These are phyloP conservation scores for Amphiprion percula DNA, from an alignment of 2,113 vertebrate genomes.

Conservation along the genomic window DNA sequence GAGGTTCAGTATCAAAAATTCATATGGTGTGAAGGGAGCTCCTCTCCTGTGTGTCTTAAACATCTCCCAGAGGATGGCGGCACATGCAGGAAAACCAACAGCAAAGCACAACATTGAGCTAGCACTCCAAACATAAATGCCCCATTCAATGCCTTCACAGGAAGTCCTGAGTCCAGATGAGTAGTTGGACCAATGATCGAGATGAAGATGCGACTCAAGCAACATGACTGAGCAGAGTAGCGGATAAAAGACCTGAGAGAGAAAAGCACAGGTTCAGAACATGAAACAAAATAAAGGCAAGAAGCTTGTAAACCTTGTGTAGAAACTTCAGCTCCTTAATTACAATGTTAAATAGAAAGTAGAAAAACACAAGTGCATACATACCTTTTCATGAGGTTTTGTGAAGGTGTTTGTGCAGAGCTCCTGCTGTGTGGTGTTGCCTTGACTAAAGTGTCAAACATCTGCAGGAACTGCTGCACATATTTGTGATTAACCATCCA, in stretches of 20 bases:
- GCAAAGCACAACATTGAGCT: not conserved
- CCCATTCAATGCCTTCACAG: fast-evolving
- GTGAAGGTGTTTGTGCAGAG: not conserved
- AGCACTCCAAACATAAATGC: slow-evolving; percentile 1
- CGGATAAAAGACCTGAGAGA: slow-evolving; percentile 21
- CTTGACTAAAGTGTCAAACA: not conserved
- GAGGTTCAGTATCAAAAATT: slow-evolving; percentile 64
- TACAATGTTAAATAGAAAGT: not conserved
- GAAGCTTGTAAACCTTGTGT: no score
- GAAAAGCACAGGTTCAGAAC: not conserved
- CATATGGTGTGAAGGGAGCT: slow-evolving; percentile 38
- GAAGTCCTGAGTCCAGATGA: not conserved
- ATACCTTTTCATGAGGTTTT: slow-evolving; percentile 18
- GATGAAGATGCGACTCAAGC: not conserved
- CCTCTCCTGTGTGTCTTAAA: slow-evolving; percentile 41
- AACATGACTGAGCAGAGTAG: slow-evolving; percentile 15
- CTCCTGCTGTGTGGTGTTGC: not conserved
- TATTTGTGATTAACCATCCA: not conserved
- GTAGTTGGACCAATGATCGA: not conserved
- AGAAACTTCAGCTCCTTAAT: no score
- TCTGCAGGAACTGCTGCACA: not conserved
- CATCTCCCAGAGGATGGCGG: slow-evolving; percentile 61
- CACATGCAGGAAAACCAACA: slow-evolving; percentile 55
- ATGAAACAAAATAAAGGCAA: no score
- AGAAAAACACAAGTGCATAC: not conserved